These are phyloP conservation scores for Rhinopomastus cyanomelas DNA, from an alignment of 2,113 vertebrate species.

Conservation along the genomic window DNA sequence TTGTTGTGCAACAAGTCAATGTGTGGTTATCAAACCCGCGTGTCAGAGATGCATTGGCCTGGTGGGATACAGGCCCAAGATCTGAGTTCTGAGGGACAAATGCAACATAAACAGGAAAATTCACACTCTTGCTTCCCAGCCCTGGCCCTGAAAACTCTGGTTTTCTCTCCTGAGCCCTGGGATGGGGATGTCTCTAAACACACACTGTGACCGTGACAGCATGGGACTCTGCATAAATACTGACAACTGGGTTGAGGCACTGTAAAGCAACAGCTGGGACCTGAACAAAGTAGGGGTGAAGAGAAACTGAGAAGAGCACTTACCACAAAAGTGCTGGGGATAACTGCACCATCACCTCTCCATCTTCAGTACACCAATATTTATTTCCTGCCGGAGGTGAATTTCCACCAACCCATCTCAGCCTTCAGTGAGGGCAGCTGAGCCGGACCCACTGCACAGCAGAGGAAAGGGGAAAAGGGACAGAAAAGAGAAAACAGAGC, in stretches of 20 bases:
- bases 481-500: neutral
- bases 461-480: neutral
- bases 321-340: neutral
- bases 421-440: neutral
- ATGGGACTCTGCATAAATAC: neutral
- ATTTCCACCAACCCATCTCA: neutral
- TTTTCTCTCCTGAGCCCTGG: neutral
- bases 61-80: neutral
- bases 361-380: neutral
- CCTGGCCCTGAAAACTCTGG: neutral
- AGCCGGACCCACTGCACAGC: neutral
- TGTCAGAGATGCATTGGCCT: neutral
- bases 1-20: neutral
- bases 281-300: neutral
- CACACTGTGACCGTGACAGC: rapidly evolving
- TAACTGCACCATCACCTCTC: neutral
- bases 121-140: neutral
- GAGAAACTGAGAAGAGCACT: neutral
- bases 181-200: neutral
- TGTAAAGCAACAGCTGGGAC: neutral
- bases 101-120: neutral
- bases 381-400: neutral
- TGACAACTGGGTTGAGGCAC: neutral
- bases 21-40: neutral
- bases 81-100: neutral